Percentiles rank a stretch among this genome's conserved stretches.
These are phyloP conservation scores for Castor canadensis DNA, from an alignment of 2,113 vertebrate genomes.

Conservation along the genomic window DNA sequence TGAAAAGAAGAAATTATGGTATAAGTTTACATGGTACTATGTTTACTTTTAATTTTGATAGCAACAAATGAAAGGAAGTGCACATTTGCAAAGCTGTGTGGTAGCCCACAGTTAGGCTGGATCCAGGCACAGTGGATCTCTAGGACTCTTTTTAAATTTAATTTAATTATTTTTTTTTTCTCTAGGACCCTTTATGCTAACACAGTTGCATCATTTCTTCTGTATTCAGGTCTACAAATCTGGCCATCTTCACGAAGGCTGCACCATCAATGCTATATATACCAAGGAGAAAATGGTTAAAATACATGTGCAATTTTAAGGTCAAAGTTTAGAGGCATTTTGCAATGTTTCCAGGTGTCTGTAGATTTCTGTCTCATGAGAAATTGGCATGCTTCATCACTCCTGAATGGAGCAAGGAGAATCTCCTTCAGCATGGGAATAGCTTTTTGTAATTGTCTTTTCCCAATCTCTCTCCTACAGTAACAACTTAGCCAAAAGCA, in stretches of 20 bases:
- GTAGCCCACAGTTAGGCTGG: not conserved
- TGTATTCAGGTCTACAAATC: not conserved
- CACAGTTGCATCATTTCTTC: not conserved
- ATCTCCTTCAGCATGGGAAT: not conserved
- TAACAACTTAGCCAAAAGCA: constrained; percentile 1
- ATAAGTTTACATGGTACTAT: not conserved
- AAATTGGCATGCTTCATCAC: not conserved
- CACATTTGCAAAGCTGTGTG: not conserved
- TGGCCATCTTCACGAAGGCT: not conserved
- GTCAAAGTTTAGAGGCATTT: not conserved
- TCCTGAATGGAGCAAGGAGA: not conserved
- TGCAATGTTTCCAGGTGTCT: not conserved
- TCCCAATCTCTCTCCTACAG: not conserved
- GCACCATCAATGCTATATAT: not conserved
- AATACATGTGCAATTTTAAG: not conserved
- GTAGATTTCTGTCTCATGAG: not conserved
- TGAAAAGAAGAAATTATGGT: not conserved
- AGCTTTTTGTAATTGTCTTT: not conserved
- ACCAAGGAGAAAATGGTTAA: not conserved
- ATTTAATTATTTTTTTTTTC: not conserved
- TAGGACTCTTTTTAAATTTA: not conserved
- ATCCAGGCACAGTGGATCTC: not conserved
- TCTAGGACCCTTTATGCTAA: not conserved
- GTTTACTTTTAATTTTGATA: constrained; percentile 46
- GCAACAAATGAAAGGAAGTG: not conserved